Conservation (phyloP, 2,797 vertebrate species). For the Cottoperca gobio region DNA sequence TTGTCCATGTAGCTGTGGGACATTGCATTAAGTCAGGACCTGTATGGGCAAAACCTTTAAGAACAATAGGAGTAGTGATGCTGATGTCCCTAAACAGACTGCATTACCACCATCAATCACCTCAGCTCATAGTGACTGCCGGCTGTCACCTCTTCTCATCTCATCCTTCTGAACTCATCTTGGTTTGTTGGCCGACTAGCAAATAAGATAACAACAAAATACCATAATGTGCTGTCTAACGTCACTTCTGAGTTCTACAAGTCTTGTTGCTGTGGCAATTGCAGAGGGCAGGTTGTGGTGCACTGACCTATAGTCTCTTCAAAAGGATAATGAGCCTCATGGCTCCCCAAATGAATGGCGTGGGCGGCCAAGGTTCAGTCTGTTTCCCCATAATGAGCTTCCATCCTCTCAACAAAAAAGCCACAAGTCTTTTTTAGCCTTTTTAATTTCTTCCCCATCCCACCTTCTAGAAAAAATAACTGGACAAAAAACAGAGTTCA, state of each 20-base stretch:
- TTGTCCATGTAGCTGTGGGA: conserved; percentile 39
- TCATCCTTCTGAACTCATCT: conserved; percentile 44
- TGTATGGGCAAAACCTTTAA: conserved; percentile 35
- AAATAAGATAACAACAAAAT: conserved; percentile 53
- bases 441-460: conserved; percentile 55
- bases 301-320: conserved; percentile 75
- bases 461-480: conserved; percentile 53
- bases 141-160: conserved; percentile 59
- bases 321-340: conserved; percentile 83
- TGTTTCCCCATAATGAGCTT: conserved; percentile 78
- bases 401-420: conserved; percentile 65
- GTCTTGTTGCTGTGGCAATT: conserved; percentile 75
- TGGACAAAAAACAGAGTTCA: conserved; percentile 69
- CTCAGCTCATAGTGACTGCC: conserved; percentile 57
- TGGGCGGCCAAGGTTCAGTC: conserved; percentile 74
- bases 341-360: conserved; percentile 77
- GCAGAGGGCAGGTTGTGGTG: conserved; percentile 67
- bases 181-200: conserved; percentile 45
- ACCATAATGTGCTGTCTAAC: conserved; percentile 40
- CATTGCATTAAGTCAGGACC: conserved; percentile 47
- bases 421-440: conserved; percentile 58
- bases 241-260: conserved; percentile 56
- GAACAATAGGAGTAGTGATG: conserved; percentile 28
- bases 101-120: conserved; percentile 73
- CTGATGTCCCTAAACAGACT: conserved; percentile 53